These are phyloP conservation scores for Neodiprion virginianus DNA, from an alignment of 1,140 invertebrate genomes.

Conservation along the genomic window DNA sequence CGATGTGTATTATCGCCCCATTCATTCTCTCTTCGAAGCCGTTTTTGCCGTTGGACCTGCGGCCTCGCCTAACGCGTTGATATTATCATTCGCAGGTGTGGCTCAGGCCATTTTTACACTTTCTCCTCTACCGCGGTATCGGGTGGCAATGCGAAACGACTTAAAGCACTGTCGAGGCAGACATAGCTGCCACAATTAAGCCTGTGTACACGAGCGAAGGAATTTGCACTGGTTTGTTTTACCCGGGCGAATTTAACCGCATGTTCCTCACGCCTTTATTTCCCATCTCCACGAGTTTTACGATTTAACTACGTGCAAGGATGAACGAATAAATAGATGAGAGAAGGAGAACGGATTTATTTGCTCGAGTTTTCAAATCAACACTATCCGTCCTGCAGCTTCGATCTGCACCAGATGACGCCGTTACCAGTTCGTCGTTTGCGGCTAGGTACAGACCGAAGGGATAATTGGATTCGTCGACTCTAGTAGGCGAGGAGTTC, in stretches of 20 bases:
- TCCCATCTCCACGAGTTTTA: neutral
- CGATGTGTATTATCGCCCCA: neutral
- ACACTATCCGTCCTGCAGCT: neutral
- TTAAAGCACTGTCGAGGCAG: no score
- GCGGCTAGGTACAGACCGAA: neutral
- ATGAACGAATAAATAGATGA: neutral
- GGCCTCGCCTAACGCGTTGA: neutral
- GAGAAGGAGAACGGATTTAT: neutral
- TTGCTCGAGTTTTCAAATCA: neutral
- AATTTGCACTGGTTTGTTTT: neutral
- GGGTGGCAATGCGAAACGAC: no score
- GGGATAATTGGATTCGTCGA: slow-evolving; percentile 7
- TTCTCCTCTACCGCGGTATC: neutral
- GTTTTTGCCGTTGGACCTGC: neutral
- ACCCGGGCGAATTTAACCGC: neutral
- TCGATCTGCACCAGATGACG: neutral
- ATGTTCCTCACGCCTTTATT: no score
- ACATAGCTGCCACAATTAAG: neutral
- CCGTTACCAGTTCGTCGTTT: neutral
- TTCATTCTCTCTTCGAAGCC: neutral
- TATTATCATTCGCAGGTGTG: slow-evolving; percentile 5
- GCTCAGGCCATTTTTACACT: neutral
- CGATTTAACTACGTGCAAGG: neutral
- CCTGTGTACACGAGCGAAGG: no score
- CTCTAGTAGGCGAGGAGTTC: neutral